phyloP scores from a whole-genome alignment of 1,140 invertebrate genomes.

The Apis mellifera region DNA sequence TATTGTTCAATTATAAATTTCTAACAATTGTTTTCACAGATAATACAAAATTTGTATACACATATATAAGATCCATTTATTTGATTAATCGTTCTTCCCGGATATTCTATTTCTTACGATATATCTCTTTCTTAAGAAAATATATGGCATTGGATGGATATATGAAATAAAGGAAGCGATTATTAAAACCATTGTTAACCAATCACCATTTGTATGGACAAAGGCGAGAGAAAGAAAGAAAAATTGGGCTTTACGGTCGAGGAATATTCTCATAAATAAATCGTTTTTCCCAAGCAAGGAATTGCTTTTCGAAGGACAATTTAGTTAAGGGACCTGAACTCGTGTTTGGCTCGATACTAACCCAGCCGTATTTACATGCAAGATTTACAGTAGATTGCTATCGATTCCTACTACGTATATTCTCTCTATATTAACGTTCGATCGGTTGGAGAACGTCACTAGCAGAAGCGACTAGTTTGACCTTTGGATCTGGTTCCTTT shows the following conservation, averaged over 20 bases:
- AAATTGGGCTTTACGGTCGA: not conserved
- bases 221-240: not conserved
- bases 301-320: slow-evolving; percentile 43
- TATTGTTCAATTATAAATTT: not conserved
- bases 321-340: slow-evolving; percentile 34
- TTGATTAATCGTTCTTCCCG: not conserved
- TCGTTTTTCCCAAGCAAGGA: slow-evolving; percentile 9
- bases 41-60: too few species aligned
- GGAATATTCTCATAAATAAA: slow-evolving; percentile 39
- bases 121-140: not conserved
- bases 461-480: slow-evolving; percentile 53
- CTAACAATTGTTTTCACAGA: too few species aligned
- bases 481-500: slow-evolving; percentile 45
- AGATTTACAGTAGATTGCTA: slow-evolving; percentile 60
- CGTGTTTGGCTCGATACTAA: slow-evolving; percentile 38
- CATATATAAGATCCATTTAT: too few species aligned
- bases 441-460: slow-evolving; percentile 48
- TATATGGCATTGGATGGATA: not conserved
- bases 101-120: not conserved
- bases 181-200: not conserved
- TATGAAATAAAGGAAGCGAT: not conserved
- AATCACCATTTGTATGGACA: too few species aligned
- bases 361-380: slow-evolving; percentile 54
- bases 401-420: slow-evolving; percentile 47
- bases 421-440: slow-evolving; percentile 55